Base-by-base conservation (phyloP, 1,140 invertebrate species). In the Eupristina koningsbergeri region DNA sequence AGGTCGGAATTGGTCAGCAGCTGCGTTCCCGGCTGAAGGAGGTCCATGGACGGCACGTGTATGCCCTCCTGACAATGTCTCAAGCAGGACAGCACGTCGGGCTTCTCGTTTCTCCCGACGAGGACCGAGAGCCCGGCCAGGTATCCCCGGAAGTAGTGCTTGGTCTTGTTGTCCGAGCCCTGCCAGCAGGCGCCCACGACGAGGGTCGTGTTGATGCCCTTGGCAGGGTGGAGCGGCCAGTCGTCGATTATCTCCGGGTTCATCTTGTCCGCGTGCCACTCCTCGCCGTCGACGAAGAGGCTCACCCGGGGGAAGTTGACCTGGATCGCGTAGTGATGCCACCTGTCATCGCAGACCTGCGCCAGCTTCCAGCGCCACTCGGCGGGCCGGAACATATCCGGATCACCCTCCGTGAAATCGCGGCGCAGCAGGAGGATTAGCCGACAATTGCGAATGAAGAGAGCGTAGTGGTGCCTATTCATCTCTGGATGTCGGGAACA, bases 191-290 rank as follows among this genome's bases (percentile, higher is more conserved):
- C 98, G 17, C 98, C 98, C 31, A 99, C 96, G 0, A 97, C 96
- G 0, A 99, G 92, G 29, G 97, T 98, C 9, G 98, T 99, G 90
- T 98, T 98, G 83, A 98, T 95, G 19, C 96, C 97, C 85, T 98
- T 97, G 0, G 98, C 97, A 36, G 97, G 97, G 91, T 99, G 99
- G 22, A 99, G 93, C n/a, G 99, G 98, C 98, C 98, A 99, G 92
- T 99, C 99, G 92, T 99, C 98, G 89, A 99, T 98, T 45, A 99
- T 97, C 91, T 99, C 98, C 0, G 98, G 97, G 88, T 98, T 98
- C 89, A 96, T 95, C 87, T 97, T 96, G 75, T 94, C 94, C 9
- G 95, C 93, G 75, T 93, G 94, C 92, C 97, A 96, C 29, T 95
- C 91, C 89, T 96, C 95, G 0, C 98, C 98, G 92, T 99, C 98